A percentile compares a stretch with the other conserved stretches of the same genome.
Evolutionary conservation across 1,140 invertebrate genomes (phyloP).

Genomic region (Lethocerus indicus): DNA sequence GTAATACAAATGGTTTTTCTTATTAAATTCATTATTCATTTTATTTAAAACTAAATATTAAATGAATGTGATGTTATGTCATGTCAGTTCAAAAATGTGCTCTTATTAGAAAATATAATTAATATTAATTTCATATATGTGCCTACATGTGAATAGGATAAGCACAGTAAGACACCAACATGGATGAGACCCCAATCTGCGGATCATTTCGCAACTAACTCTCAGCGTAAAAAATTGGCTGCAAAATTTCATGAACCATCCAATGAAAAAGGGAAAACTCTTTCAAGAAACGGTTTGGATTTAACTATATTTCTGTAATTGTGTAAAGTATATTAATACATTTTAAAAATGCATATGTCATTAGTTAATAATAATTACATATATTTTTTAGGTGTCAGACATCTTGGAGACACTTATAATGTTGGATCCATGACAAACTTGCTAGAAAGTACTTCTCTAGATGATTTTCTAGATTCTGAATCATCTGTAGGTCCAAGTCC

Average conservation of each 20-base stretch:
- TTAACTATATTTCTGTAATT: no score
- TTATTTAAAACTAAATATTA: not conserved
- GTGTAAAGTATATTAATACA: no score
- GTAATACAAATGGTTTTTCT: no score
- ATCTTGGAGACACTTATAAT: no score
- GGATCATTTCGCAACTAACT: slow-evolving; percentile 5
- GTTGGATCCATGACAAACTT: slow-evolving; percentile 11
- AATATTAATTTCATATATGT: not conserved
- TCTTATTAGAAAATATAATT: not conserved
- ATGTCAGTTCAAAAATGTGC: not conserved
- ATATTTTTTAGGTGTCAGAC: no score
- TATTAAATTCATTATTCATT: not conserved
- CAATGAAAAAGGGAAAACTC: no score
- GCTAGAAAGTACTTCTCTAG: slow-evolving; percentile 13
- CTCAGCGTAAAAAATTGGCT: slow-evolving; percentile 13
- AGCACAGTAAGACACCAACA: slow-evolving; percentile 13
- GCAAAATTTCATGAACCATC: slow-evolving; percentile 16
- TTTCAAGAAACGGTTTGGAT: no score
- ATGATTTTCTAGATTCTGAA: slow-evolving; percentile 14
- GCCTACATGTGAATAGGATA: slow-evolving; percentile 1
- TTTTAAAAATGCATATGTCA: no score
- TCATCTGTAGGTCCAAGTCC: slow-evolving; percentile 14
- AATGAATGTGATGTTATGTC: not conserved
- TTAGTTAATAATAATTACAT: no score
- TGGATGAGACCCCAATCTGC: slow-evolving; percentile 17